Percentiles rank a stretch among this genome's conserved stretches.
Evolutionary conservation across 2,888 invertebrate species (phyloP).

Genomic region (Geophilus truncorum): DNA sequence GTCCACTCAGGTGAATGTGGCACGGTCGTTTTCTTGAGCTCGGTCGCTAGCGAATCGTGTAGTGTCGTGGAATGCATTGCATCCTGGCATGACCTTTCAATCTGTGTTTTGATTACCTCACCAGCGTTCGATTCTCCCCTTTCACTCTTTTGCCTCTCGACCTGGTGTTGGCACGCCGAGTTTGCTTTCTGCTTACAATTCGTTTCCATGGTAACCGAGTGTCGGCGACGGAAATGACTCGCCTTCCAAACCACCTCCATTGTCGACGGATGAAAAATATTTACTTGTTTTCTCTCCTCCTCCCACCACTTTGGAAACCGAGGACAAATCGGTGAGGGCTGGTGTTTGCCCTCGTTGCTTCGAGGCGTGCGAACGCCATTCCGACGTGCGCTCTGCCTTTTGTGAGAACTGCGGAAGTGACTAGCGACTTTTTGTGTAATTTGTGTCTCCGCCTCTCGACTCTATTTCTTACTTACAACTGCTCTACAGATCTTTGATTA

Average conservation of each 20-base stretch:
- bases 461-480: background rate
- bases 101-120: constrained; percentile 1
- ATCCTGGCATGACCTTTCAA: background rate
- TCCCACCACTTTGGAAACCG: background rate
- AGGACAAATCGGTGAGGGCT: constrained; percentile 2
- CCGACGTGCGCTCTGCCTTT: background rate
- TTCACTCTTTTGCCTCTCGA: constrained; percentile 13
- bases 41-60: background rate
- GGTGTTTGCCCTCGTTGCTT: background rate
- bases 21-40: background rate
- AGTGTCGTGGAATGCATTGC: constrained; percentile 5
- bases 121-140: constrained; percentile 8
- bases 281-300: constrained; percentile 1
- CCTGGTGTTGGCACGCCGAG: constrained; percentile 10
- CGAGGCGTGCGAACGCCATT: background rate
- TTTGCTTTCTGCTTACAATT: background rate
- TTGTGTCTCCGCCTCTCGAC: background rate
- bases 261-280: constrained; percentile 16
- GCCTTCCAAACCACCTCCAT: constrained; percentile 13
- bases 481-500: background rate
- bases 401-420: background rate
- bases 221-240: constrained; percentile 18
- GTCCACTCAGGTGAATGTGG: constrained; percentile 5
- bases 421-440: constrained; percentile 1
- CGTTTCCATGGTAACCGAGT: background rate